Percentiles rank a stretch among this genome's conserved stretches.
phyloP scores from a whole-genome alignment of 2,888 invertebrate species.

The Tillus elongatus region DNA sequence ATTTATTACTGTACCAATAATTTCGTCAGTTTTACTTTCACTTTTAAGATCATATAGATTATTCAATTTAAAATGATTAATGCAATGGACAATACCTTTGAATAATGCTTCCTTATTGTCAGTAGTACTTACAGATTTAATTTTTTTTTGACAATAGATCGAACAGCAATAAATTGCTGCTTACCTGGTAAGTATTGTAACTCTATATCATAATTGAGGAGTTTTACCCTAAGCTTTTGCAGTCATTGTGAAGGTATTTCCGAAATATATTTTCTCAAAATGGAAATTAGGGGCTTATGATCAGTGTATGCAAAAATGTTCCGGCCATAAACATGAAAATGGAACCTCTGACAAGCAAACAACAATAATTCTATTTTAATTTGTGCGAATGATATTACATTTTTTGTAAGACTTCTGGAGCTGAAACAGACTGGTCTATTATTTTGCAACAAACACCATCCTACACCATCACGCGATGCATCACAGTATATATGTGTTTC shows the following conservation, averaged over 20 bases:
- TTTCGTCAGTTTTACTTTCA: background rate
- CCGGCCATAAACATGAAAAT: background rate
- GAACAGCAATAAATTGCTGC: constrained; percentile 9
- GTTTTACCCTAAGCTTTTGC: constrained; percentile 7
- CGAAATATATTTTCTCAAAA: background rate
- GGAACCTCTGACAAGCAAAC: background rate
- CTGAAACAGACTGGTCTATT: too few relatives aligned
- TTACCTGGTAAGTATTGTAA: constrained; percentile 11
- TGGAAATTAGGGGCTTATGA: background rate
- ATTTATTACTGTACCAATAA: background rate
- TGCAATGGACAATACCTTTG: too few relatives aligned
- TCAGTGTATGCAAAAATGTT: background rate
- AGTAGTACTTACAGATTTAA: too few relatives aligned
- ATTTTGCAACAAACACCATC: background rate
- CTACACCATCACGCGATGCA: constrained; percentile 5
- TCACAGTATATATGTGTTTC: background rate
- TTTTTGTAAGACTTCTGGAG: too few relatives aligned
- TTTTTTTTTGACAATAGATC: constrained; percentile 5
- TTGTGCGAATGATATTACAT: too few relatives aligned
- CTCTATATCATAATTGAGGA: constrained; percentile 5
- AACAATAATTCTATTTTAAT: too few relatives aligned
- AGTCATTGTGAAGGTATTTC: background rate
- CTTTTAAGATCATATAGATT: too few relatives aligned
- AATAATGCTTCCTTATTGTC: too few relatives aligned
- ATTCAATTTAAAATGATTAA: too few relatives aligned